These are phyloP conservation scores for Microctenopoma lineatum DNA, from an alignment of 2,797 vertebrate genomes.

Conservation along the genomic window DNA sequence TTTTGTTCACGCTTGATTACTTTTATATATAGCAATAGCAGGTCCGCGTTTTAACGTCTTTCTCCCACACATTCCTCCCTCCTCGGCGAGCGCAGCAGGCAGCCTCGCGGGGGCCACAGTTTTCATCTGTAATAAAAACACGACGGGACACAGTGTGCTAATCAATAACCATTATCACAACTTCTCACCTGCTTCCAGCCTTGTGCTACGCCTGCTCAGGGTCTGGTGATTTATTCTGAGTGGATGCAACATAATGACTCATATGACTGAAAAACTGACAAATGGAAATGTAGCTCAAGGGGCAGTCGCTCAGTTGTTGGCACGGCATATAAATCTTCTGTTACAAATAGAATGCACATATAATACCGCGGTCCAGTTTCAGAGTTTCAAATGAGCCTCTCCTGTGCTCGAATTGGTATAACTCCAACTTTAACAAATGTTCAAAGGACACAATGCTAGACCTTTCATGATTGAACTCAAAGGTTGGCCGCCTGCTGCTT, in stretches of 20 bases:
- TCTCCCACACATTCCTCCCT: conserved; percentile 63
- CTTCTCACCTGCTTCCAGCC: conserved; percentile 63
- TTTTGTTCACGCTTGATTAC: conserved; percentile 67
- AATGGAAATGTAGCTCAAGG: conserved; percentile 18
- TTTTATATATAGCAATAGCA: conserved; percentile 61
- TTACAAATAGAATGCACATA: not conserved
- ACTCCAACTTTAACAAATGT: not conserved
- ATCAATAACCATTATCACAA: conserved; percentile 75
- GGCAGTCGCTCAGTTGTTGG: not conserved
- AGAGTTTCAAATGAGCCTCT: not conserved
- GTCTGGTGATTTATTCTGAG: conserved; percentile 52
- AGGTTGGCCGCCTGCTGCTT: too few species aligned
- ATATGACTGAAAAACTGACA: conserved; percentile 21
- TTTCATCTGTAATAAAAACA: conserved; percentile 70
- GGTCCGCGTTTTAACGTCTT: conserved; percentile 59
- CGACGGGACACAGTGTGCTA: conserved; percentile 58
- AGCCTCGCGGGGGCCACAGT: conserved; percentile 33
- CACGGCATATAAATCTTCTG: not conserved
- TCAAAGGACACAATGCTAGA: not conserved
- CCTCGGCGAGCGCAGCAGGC: conserved; percentile 41
- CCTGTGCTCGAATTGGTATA: not conserved
- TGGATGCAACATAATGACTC: conserved; percentile 33
- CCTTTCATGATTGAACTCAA: not conserved
- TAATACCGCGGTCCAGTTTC: not conserved
- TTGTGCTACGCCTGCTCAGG: conserved; percentile 14